Conservation (phyloP, 30 jellyfish, hydroid and myxozoan genomes). For the Pelagia noctiluca region DNA sequence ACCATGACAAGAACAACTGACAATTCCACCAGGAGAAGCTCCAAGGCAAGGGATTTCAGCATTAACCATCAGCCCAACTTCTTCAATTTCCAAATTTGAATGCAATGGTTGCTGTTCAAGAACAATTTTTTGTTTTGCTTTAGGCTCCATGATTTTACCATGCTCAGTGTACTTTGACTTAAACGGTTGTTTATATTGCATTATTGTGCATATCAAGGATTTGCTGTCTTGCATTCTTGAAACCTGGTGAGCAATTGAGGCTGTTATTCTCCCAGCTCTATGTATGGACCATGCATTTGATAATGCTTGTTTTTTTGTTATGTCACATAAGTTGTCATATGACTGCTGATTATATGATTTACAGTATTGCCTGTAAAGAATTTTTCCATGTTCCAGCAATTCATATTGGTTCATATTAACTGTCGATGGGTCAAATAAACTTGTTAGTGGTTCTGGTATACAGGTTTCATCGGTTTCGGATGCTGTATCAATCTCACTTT, state of each 20-base stretch:
- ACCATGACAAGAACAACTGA: slow-evolving; percentile 2
- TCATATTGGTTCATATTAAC: slow-evolving; percentile 35
- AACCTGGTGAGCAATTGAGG: slow-evolving; percentile 12
- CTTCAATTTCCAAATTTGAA: slow-evolving; percentile 7
- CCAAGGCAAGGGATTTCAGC: slow-evolving; percentile 47
- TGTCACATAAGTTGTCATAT: slow-evolving; percentile 36
- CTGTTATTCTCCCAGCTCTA: slow-evolving; percentile 60
- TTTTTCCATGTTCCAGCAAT: slow-evolving; percentile 31
- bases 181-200: slow-evolving; percentile 55
- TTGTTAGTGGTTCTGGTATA: slow-evolving; percentile 41
- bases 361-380: slow-evolving; percentile 19
- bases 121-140: slow-evolving; percentile 13
- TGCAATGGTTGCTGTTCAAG: slow-evolving; percentile 26
- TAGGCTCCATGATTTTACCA: slow-evolving; percentile 32
- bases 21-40: slow-evolving; percentile 12
- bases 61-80: slow-evolving; percentile 29
- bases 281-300: slow-evolving; percentile 36
- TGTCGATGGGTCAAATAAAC: slow-evolving; percentile 51
- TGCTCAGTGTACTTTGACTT: slow-evolving; percentile 42
- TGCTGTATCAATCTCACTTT: slow-evolving; percentile 41
- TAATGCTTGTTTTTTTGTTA: slow-evolving; percentile 28
- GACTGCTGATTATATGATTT: slow-evolving; percentile 25
- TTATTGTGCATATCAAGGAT: slow-evolving; percentile 25
- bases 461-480: slow-evolving; percentile 36
- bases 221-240: slow-evolving; percentile 48